These are phyloP conservation scores for Drosophila insularis DNA, from an alignment of 1,140 invertebrate species.

Conservation along the genomic window DNA sequence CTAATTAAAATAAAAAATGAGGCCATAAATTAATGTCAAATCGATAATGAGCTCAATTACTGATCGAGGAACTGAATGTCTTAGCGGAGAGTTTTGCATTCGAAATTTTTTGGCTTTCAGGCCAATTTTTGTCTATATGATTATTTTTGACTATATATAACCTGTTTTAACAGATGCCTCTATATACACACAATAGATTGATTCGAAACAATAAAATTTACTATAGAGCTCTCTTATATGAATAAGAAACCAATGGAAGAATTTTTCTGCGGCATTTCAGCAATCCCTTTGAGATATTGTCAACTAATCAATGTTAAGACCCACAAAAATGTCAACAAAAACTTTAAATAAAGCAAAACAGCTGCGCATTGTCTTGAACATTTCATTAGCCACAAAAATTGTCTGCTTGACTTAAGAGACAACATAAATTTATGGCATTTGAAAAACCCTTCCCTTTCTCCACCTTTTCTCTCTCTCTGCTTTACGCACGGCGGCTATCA, in stretches of 20 bases:
- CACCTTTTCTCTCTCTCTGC: slow-evolving; percentile 12
- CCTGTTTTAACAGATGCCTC: neutral
- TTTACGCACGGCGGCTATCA: slow-evolving; percentile 47
- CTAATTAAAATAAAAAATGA: slow-evolving; percentile 7
- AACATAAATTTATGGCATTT: slow-evolving; percentile 65
- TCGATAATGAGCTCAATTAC: neutral
- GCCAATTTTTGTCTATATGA: neutral
- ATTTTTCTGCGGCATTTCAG: slow-evolving; percentile 20
- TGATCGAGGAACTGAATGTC: neutral
- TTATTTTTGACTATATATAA: neutral
- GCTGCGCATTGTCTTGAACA: slow-evolving; percentile 51
- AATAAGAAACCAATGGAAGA: neutral
- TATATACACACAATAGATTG: too few relatives aligned
- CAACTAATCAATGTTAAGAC: slow-evolving; percentile 35
- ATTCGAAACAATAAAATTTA: too few relatives aligned
- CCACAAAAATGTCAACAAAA: slow-evolving; percentile 55
- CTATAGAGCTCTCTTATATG: too few relatives aligned
- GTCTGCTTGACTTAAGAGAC: slow-evolving; percentile 40
- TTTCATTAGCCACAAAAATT: slow-evolving; percentile 53
- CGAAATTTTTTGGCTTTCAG: too few relatives aligned
- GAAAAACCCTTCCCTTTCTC: slow-evolving; percentile 45
- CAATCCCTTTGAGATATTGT: slow-evolving; percentile 48
- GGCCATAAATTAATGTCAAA: slow-evolving; percentile 4
- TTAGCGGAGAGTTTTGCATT: neutral
- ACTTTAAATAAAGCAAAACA: slow-evolving; percentile 36